Evolutionary conservation across 2,888 invertebrate species (phyloP).

Genomic region (Dryadula phaetusa): DNA sequence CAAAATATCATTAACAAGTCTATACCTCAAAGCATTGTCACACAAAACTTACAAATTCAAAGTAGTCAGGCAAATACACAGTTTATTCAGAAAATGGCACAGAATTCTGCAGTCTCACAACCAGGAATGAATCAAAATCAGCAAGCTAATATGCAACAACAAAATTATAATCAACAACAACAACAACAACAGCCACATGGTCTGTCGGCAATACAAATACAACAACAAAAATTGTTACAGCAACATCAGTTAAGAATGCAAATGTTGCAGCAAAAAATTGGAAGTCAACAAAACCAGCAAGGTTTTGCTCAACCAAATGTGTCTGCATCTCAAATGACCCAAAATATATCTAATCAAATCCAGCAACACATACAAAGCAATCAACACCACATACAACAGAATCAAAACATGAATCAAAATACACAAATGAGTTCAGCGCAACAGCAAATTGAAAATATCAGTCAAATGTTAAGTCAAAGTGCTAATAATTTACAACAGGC

Average conservation of each 20-base stretch:
- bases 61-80: slow-evolving; percentile 69
- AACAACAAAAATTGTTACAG: slow-evolving; percentile 83
- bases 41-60: slow-evolving; percentile 77
- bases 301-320: slow-evolving; percentile 73
- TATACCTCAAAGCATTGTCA: slow-evolving; percentile 72
- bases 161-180: slow-evolving; percentile 63
- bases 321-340: slow-evolving; percentile 73
- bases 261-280: slow-evolving; percentile 63
- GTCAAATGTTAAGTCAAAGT: slow-evolving; percentile 82
- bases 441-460: slow-evolving; percentile 86
- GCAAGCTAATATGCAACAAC: slow-evolving; percentile 71
- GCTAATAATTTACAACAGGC: slow-evolving; percentile 77
- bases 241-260: slow-evolving; percentile 84
- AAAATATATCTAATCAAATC: slow-evolving; percentile 70
- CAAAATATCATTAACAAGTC: slow-evolving; percentile 73
- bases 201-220: slow-evolving; percentile 76
- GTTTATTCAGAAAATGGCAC: slow-evolving; percentile 73
- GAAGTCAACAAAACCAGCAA: slow-evolving; percentile 56
- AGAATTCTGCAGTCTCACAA: slow-evolving; percentile 69
- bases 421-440: slow-evolving; percentile 84
- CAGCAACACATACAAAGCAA: slow-evolving; percentile 73
- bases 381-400: slow-evolving; percentile 75
- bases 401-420: slow-evolving; percentile 66
- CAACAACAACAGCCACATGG: slow-evolving; percentile 72
- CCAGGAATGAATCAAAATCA: slow-evolving; percentile 67